phyloP scores from a whole-genome alignment of 2,888 invertebrate genomes.

The Chouioia cunea region DNA sequence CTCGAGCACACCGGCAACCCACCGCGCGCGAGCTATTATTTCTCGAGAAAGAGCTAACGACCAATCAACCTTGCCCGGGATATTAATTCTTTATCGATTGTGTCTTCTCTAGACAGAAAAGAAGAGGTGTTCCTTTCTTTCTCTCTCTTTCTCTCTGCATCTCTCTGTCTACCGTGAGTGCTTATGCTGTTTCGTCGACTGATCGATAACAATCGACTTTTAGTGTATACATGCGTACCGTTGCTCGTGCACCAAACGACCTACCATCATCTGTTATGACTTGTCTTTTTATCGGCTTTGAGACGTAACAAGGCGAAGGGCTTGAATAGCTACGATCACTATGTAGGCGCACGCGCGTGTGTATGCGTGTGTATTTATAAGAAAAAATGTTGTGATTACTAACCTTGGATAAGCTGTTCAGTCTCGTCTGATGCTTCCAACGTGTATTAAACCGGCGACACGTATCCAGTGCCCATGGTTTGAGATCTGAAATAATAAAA shows the following conservation, averaged over 20 bases:
- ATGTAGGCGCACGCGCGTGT: neutral
- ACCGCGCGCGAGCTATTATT: conserved; percentile 60
- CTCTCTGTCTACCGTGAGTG: conserved; percentile 41
- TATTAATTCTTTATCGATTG: conserved; percentile 66
- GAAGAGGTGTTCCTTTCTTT: conserved; percentile 50
- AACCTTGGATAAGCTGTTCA: conserved; percentile 47
- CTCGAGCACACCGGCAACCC: conserved; percentile 19
- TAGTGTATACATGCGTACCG: conserved; percentile 18
- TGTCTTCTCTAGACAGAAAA: conserved; percentile 37
- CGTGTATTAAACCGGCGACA: conserved; percentile 79
- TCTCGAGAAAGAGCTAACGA: conserved; percentile 62
- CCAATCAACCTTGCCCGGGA: conserved; percentile 63
- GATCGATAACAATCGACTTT: conserved; percentile 51
- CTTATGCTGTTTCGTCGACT: conserved; percentile 43
- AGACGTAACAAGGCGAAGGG: conserved; percentile 36
- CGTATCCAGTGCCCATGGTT: conserved; percentile 80
- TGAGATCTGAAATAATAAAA: conserved; percentile 74
- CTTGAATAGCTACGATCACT: neutral
- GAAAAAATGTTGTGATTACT: conserved; percentile 40
- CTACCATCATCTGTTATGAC: conserved; percentile 47
- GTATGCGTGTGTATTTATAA: conserved; percentile 12
- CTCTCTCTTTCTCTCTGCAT: too few species aligned
- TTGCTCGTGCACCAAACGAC: conserved; percentile 46
- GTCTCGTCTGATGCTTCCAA: conserved; percentile 58
- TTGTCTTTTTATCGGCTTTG: conserved; percentile 49